A percentile compares a stretch with the other conserved stretches of the same genome.
These are phyloP conservation scores for Nudaria mundana DNA, from an alignment of 2,888 invertebrate genomes.

Conservation along the genomic window DNA sequence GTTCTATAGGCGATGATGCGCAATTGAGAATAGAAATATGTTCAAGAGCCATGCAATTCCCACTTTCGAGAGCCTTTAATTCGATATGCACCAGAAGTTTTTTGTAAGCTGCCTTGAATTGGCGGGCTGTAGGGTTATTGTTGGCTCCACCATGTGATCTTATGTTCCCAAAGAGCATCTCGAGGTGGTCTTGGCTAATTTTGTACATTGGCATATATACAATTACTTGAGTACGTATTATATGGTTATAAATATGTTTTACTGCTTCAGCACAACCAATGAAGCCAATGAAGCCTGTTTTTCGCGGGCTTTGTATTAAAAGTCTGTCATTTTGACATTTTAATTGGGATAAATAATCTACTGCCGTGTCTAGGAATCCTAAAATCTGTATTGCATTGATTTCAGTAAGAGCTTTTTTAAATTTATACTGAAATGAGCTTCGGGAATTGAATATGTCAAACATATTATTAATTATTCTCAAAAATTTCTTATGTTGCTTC, in stretches of 20 bases:
- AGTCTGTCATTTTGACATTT: constrained; percentile 1
- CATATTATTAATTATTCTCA: constrained; percentile 12
- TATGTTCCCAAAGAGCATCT: constrained; percentile 17
- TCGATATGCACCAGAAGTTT: constrained; percentile 9
- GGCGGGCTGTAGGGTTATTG: constrained; percentile 19
- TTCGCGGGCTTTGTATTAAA: constrained; percentile 1
- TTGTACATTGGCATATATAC: constrained; percentile 9
- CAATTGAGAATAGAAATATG: constrained; percentile 9
- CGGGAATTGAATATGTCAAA: constrained; percentile 15
- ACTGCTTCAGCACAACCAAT: constrained; percentile 6
- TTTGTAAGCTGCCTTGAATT: constrained; percentile 16
- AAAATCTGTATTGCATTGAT: constrained; percentile 8
- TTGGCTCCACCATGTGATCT: constrained; percentile 17
- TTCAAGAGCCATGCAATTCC: constrained; percentile 8
- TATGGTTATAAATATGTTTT: constrained; percentile 3
- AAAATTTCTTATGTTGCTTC: constrained; percentile 6
- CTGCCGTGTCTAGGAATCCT: constrained; percentile 3
- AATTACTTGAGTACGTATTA: constrained; percentile 4
- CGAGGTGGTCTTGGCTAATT: neutral
- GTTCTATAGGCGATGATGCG: constrained; percentile 3
- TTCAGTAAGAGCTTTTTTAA: constrained; percentile 13
- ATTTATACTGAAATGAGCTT: constrained; percentile 11
- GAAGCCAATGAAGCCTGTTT: constrained; percentile 10
- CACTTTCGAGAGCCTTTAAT: constrained; percentile 6
- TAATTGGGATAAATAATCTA: neutral